Conservation (phyloP, 1,140 invertebrate species). For the Antheraea mylitta region DNA sequence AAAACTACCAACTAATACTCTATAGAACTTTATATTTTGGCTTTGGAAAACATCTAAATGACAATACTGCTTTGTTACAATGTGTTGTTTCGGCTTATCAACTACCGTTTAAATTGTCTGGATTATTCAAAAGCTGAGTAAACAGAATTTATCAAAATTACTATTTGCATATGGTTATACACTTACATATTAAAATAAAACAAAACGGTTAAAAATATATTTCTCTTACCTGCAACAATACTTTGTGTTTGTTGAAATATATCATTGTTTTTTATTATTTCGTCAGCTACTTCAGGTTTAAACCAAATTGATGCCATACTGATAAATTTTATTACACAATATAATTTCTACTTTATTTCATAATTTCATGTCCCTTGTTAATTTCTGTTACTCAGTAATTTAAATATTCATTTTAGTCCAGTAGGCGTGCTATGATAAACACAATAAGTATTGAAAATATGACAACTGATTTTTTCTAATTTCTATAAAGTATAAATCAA, state of each 20-base stretch:
- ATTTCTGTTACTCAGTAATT: background rate
- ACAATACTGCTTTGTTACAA: background rate
- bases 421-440: too few species aligned
- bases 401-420: too few species aligned
- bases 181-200: background rate
- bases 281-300: constrained; percentile 52
- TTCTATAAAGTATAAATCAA: too few species aligned
- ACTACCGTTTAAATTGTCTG: background rate
- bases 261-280: constrained; percentile 60
- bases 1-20: too few species aligned
- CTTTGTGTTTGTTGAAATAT: constrained; percentile 55
- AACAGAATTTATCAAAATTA: background rate
- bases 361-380: background rate
- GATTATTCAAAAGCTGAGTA: background rate
- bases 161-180: background rate
- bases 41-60: background rate
- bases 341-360: background rate
- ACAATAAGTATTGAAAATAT: too few species aligned
- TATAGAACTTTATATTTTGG: background rate
- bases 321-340: background rate
- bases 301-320: constrained; percentile 57
- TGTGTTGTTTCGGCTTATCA: background rate
- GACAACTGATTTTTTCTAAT: too few species aligned
- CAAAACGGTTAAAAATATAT: constrained; percentile 4
- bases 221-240: constrained; percentile 56